These are phyloP conservation scores for Thelaira solivaga DNA, from an alignment of 2,888 invertebrate species.

Conservation along the genomic window DNA sequence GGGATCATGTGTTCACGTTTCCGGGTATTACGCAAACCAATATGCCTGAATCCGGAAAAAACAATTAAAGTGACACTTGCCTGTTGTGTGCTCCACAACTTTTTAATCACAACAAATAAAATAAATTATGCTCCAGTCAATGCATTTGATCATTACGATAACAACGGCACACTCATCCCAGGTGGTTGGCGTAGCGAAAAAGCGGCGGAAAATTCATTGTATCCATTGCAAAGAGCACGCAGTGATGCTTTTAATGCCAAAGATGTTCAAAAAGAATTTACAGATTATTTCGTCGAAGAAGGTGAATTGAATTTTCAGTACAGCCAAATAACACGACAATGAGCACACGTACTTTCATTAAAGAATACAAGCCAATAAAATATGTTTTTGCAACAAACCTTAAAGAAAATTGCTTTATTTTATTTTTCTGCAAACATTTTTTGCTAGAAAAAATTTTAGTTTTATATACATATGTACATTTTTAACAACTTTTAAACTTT, in stretches of 20 bases:
- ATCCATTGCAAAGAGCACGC: not conserved
- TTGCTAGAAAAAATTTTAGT: not conserved
- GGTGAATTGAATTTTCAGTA: conserved; percentile 30
- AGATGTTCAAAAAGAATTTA: conserved; percentile 21
- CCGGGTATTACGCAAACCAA: not conserved
- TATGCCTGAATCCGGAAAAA: not conserved
- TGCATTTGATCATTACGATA: conserved; percentile 13
- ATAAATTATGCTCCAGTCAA: conserved; percentile 6
- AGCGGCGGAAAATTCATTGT: not conserved
- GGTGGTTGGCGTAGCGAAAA: conserved; percentile 10
- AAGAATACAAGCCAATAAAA: too few relatives aligned
- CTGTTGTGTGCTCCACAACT: conserved; percentile 15
- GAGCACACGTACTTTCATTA: not conserved
- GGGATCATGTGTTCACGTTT: conserved; percentile 3
- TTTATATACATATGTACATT: too few relatives aligned
- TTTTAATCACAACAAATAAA: conserved; percentile 15
- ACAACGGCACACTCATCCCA: conserved; percentile 3
- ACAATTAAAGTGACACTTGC: not conserved
- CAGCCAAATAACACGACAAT: conserved; percentile 3
- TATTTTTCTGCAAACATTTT: too few relatives aligned
- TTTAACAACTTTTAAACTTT: too few relatives aligned
- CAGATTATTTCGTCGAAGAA: conserved; percentile 12
- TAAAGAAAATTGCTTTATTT: too few relatives aligned
- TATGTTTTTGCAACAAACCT: too few relatives aligned
- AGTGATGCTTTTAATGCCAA: not conserved